phyloP scores from a whole-genome alignment of 2,797 vertebrate species.

The Lacerta viridis region DNA sequence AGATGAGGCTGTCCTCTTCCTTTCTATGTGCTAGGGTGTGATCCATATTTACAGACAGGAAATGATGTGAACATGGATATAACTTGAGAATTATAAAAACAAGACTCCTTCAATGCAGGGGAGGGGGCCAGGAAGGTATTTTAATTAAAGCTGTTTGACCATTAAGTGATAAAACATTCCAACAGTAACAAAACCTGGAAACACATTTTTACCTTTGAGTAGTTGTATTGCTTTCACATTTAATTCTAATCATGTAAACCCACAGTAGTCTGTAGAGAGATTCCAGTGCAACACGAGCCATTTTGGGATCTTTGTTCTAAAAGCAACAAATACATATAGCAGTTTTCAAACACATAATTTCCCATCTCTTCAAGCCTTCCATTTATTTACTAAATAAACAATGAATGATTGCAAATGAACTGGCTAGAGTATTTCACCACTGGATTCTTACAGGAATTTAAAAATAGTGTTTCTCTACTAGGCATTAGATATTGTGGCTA shows the following conservation, averaged over 20 bases:
- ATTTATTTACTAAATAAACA: conserved; percentile 17
- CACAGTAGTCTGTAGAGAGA: conserved; percentile 97
- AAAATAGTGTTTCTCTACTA: too few relatives aligned
- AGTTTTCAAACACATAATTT: conserved; percentile 9
- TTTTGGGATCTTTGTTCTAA: conserved; percentile 98
- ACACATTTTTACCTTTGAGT: conserved; percentile 91
- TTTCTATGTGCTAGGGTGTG: neutral
- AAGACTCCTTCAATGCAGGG: too few relatives aligned
- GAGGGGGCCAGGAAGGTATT: neutral
- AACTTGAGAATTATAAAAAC: too few relatives aligned
- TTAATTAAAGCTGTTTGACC: neutral
- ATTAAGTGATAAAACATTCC: neutral
- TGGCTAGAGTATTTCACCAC: neutral
- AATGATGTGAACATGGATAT: too few relatives aligned
- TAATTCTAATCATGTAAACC: conserved; percentile 99
- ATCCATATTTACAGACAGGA: too few relatives aligned
- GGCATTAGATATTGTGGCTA: too few relatives aligned
- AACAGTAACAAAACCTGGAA: neutral
- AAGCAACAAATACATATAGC: conserved; percentile 34
- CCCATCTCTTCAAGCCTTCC: neutral
- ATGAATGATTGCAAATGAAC: neutral
- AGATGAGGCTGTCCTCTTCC: too few relatives aligned
- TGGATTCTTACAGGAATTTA: neutral
- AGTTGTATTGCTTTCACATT: conserved; percentile 99
- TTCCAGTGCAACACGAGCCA: conserved; percentile 98